A percentile compares a stretch with the other conserved stretches of the same genome.
These are phyloP conservation scores for Criorhina ranunculi DNA, from an alignment of 2,888 invertebrate genomes.

Conservation along the genomic window DNA sequence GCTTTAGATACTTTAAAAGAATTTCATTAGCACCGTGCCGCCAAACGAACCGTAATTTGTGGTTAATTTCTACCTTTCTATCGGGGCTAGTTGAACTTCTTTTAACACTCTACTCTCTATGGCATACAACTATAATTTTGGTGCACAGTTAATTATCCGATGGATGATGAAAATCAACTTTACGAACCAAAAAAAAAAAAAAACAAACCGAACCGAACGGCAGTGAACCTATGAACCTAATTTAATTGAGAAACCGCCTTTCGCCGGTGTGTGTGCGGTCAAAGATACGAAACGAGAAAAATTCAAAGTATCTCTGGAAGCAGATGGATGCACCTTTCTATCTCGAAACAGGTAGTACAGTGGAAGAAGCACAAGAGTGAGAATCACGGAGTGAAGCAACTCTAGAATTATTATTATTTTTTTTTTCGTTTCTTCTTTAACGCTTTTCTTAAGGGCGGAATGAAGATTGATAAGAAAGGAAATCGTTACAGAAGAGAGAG, in stretches of 20 bases:
- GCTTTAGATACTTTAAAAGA: conserved; percentile 23
- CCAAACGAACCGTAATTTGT: conserved; percentile 31
- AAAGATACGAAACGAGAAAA: conserved; percentile 16
- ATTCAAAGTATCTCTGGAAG: conserved; percentile 5
- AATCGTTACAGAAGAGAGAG: not conserved
- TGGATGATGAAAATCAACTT: conserved; percentile 58
- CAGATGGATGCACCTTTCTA: conserved; percentile 64
- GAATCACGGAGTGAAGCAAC: conserved; percentile 3
- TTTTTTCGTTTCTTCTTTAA: not conserved
- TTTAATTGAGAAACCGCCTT: conserved; percentile 49
- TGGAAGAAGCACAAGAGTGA: not conserved
- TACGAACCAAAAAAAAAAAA: conserved; percentile 27
- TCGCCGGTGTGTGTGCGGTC: conserved; percentile 56
- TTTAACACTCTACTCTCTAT: conserved; percentile 27
- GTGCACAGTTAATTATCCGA: conserved; percentile 42
- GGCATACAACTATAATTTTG: conserved; percentile 38
- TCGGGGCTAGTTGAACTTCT: conserved; percentile 14
- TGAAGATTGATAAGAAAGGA: conserved; percentile 15
- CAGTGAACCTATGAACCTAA: conserved; percentile 55
- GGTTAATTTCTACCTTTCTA: conserved; percentile 41
- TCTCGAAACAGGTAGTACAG: conserved; percentile 62
- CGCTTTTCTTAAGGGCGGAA: conserved; percentile 9
- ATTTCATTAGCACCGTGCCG: conserved; percentile 21
- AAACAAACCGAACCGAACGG: conserved; percentile 4
- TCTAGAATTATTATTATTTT: not conserved